Conservation (phyloP, 2,113 vertebrate species). For the Felis catus region DNA sequence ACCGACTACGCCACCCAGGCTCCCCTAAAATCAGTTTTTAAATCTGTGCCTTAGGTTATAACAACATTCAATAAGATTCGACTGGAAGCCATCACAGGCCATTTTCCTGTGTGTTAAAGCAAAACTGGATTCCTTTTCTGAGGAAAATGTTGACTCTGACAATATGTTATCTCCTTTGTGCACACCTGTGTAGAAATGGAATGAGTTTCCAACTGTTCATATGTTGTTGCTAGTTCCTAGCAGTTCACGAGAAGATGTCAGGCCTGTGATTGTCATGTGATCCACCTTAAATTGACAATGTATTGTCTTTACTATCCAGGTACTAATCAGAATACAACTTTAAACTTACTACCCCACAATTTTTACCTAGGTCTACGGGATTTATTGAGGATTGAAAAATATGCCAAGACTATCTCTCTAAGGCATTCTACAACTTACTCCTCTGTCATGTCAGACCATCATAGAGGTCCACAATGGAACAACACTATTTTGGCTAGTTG, state of each 20-base stretch:
- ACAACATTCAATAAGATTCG: background rate
- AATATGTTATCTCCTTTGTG: background rate
- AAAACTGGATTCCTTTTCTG: background rate
- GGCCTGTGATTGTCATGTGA: background rate
- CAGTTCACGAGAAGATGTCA: background rate
- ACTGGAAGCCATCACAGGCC: background rate
- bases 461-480: background rate
- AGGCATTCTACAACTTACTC: background rate
- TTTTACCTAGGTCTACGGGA: background rate
- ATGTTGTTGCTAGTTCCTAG: background rate
- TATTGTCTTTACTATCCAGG: background rate
- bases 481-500: background rate
- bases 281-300: background rate
- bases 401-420: background rate
- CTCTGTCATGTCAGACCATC: background rate
- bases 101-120: background rate
- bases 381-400: background rate
- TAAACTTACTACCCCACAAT: background rate
- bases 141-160: background rate
- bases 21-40: background rate
- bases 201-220: background rate
- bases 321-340: background rate
- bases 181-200: background rate
- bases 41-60: background rate
- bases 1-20: no score